These are phyloP conservation scores for Pseudopleuronectes americanus DNA, from an alignment of 2,797 vertebrate genomes.

Conservation along the genomic window DNA sequence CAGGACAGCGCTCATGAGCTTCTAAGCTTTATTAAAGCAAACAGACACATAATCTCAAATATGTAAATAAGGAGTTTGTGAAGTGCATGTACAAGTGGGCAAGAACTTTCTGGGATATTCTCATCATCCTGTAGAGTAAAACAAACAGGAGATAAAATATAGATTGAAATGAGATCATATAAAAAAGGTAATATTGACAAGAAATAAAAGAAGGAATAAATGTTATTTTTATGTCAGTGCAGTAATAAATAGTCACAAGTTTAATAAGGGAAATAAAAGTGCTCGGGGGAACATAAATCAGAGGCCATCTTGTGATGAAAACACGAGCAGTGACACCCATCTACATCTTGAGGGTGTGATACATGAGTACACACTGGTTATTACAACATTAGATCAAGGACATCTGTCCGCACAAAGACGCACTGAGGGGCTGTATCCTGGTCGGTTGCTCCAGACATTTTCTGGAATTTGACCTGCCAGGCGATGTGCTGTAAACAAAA, in stretches of 20 bases:
- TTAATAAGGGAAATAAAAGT: background rate
- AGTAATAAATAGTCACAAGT: background rate
- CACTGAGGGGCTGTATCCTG: too few species aligned
- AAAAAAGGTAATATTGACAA: background rate
- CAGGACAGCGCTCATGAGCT: slow-evolving; percentile 18
- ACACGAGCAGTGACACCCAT: background rate
- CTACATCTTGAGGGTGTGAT: background rate
- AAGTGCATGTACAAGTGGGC: slow-evolving; percentile 5
- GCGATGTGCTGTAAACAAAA: too few species aligned
- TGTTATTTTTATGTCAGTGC: background rate
- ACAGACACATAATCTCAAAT: slow-evolving; percentile 25
- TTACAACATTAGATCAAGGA: background rate
- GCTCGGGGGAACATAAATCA: background rate
- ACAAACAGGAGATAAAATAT: background rate
- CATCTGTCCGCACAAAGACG: too few species aligned
- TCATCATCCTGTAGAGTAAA: background rate
- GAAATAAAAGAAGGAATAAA: slow-evolving; percentile 3
- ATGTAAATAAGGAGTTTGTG: slow-evolving; percentile 28
- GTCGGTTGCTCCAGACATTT: too few species aligned
- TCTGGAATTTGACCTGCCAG: too few species aligned
- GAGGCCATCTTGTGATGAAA: background rate
- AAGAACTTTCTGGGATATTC: background rate
- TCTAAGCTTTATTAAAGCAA: slow-evolving; percentile 32
- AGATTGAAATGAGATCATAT: background rate
- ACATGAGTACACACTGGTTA: background rate